Percentiles rank a stretch among this genome's conserved stretches.
Evolutionary conservation across 2,888 invertebrate species (phyloP).

Genomic region (Vandiemenella viatica): DNA sequence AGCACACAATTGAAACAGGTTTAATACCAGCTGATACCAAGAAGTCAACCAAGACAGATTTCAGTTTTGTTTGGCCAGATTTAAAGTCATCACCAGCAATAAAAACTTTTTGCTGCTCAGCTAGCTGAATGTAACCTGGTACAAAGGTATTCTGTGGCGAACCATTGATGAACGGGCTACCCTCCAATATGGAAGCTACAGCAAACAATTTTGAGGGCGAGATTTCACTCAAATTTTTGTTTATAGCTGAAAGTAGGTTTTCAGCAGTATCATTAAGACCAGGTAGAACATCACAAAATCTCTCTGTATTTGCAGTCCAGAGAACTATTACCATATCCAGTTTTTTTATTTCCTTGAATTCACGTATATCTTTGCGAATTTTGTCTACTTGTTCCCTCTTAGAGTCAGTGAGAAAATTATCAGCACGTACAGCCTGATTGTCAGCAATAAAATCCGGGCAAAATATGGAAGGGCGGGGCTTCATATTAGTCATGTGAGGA

Average conservation of each 20-base stretch:
- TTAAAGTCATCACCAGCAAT: slow-evolving; percentile 96
- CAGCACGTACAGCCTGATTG: slow-evolving; percentile 69
- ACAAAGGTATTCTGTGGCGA: slow-evolving; percentile 95
- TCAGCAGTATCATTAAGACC: slow-evolving; percentile 77
- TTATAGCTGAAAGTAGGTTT: slow-evolving; percentile 61
- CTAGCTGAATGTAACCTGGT: slow-evolving; percentile 67
- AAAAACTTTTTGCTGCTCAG: slow-evolving; percentile 57
- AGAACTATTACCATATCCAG: slow-evolving; percentile 69
- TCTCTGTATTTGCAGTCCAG: slow-evolving; percentile 95
- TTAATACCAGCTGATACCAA: slow-evolving; percentile 86
- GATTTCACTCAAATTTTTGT: slow-evolving; percentile 59
- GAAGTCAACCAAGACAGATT: slow-evolving; percentile 91
- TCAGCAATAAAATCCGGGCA: slow-evolving; percentile 89
- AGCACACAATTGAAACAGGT: slow-evolving; percentile 90
- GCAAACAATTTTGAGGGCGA: slow-evolving; percentile 91
- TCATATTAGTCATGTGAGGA: slow-evolving; percentile 51
- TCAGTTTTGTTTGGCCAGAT: slow-evolving; percentile 93
- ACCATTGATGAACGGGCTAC: slow-evolving; percentile 87
- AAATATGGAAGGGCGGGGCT: slow-evolving; percentile 76
- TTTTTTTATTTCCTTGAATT: slow-evolving; percentile 56
- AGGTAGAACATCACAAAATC: slow-evolving; percentile 56
- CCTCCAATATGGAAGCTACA: slow-evolving; percentile 75
- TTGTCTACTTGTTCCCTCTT: slow-evolving; percentile 58
- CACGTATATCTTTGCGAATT: slow-evolving; percentile 69
- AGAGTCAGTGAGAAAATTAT: slow-evolving; percentile 65